Evolutionary conservation across 2,113 vertebrate genomes (phyloP).

Genomic region (Dasyurus viverrinus): DNA sequence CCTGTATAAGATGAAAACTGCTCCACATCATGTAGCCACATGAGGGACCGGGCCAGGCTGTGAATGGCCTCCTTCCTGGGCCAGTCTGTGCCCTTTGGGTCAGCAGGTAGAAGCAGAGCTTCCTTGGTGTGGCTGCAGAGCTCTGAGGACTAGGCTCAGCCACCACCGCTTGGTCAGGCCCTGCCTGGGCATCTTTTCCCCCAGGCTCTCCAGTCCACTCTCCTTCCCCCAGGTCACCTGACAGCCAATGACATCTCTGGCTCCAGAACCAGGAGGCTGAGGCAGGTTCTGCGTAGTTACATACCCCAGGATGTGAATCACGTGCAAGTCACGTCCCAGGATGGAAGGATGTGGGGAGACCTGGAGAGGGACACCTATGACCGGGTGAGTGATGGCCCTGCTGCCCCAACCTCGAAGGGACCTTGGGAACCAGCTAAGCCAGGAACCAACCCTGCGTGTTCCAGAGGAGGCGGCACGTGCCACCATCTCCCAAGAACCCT

Average conservation of each 20-base stretch:
- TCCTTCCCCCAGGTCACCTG: slow-evolving; percentile 84
- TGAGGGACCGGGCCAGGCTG: too few species aligned
- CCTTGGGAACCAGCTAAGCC: too few species aligned
- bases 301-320: slow-evolving; percentile 83
- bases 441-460: neutral
- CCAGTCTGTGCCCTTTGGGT: too few species aligned
- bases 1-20: neutral
- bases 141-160: slow-evolving; percentile 15
- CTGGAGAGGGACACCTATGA: slow-evolving; percentile 88
- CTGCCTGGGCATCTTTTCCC: slow-evolving; percentile 38
- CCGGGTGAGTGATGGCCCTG: slow-evolving; percentile 84
- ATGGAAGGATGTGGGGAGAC: slow-evolving; percentile 91
- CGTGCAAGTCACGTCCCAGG: slow-evolving; percentile 87
- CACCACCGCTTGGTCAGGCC: neutral
- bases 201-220: neutral
- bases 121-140: neutral
- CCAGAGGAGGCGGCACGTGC: neutral
- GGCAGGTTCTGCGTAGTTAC: slow-evolving; percentile 87
- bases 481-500: too few species aligned
- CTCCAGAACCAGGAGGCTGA: slow-evolving; percentile 89
- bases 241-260: slow-evolving; percentile 90
- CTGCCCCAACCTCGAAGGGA: too few species aligned
- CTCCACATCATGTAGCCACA: neutral
- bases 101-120: too few species aligned
- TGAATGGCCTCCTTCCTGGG: too few species aligned